Conservation (phyloP, 2,113 vertebrate species). For the Formicarius rufipectus region DNA sequence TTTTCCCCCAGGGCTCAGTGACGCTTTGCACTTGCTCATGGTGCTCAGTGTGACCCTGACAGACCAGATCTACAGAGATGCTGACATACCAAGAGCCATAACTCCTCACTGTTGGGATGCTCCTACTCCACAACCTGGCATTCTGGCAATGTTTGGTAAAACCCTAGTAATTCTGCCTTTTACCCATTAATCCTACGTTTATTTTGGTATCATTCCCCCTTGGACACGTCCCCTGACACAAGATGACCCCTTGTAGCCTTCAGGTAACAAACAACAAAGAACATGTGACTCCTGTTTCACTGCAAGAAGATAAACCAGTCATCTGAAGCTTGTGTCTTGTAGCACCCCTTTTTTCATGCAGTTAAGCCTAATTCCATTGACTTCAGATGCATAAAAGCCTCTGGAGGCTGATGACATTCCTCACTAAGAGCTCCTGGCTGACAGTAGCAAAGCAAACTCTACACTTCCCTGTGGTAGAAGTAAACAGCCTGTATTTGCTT, state of each 20-base stretch:
- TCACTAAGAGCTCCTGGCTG: conserved; percentile 63
- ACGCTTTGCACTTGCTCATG: accelerated
- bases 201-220: conserved; percentile 28
- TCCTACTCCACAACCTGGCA: neutral
- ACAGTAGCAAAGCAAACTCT: conserved; percentile 30
- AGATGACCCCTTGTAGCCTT: conserved; percentile 3
- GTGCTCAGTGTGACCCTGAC: neutral
- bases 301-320: conserved; percentile 76
- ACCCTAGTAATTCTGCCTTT: neutral
- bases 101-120: neutral
- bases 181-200: neutral
- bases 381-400: conserved; percentile 76
- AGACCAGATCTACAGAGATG: neutral
- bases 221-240: conserved; percentile 36
- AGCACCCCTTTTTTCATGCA: conserved; percentile 76
- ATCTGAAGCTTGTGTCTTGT: conserved; percentile 72
- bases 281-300: conserved; percentile 44
- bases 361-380: conserved; percentile 73
- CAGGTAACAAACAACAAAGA: conserved; percentile 43
- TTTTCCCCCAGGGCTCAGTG: neutral
- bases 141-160: neutral
- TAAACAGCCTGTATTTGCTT: neutral
- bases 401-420: conserved; percentile 76
- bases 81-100: neutral
- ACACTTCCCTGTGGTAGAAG: neutral